Base-by-base conservation (phyloP, 1,140 invertebrate species). In the Liolophura sinensis region DNA sequence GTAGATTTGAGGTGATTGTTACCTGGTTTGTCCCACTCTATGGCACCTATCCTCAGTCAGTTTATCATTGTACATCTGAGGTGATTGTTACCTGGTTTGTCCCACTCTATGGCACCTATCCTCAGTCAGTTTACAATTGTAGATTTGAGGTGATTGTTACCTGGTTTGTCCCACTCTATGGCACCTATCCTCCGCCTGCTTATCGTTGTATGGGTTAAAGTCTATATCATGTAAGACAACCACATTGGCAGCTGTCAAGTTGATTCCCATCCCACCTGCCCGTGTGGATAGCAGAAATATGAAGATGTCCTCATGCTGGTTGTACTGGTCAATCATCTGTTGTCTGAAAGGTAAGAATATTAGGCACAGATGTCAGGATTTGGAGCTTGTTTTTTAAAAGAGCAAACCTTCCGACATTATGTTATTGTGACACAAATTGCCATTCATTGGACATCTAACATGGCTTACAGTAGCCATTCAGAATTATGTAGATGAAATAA, bases 11-110 rank as follows among this genome's bases (percentile, higher is more conserved):
- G 31, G 9, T 40, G 31, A 9, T 40, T 40, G 9, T 78, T 80
- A 91, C 90, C 89, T 91, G 50, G 87, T 93, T 82, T 98, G 96
- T 11, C 96, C 96, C 83, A 98, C 91, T 64, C 96, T 88, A 82
- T 98, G 96, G 85, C 95, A 97, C 60, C 96, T 88, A 86, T 98
- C 97, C 84, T 98, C 96, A 0, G 96, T 96, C 85, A 98, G 96
- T 81, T 97, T 96, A 81, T 98, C 96, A 82, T 98, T 98, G 79
- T 97, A 96, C 3, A 40, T 5, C 31, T 40, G 31, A 40, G 31
- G 31, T 40, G 31, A 9, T 40, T 40, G 9, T 78, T 80, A 91
- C 89, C 89, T 91, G 50, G 87, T 93, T 82, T 98, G 96, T 11
- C 96, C 96, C 83, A 98, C 91, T 64, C 96, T 88, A 82, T 98